Evolutionary conservation across 1,140 invertebrate genomes (phyloP).

Genomic region (Bombus turneri): DNA sequence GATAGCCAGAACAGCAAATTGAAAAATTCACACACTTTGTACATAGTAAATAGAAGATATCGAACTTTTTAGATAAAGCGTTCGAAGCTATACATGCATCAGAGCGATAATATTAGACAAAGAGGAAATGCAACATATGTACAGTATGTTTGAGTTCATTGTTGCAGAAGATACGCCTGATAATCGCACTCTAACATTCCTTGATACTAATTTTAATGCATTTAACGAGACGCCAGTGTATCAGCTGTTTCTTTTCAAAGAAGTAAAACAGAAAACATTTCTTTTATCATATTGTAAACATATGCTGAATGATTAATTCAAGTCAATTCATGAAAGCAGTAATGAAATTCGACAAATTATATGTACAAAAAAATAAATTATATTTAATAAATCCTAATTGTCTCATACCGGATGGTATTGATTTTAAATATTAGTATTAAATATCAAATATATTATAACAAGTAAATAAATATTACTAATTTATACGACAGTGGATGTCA

Average conservation of each 20-base stretch:
- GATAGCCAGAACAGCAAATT: constrained; percentile 18
- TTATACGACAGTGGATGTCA: neutral
- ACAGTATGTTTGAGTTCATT: constrained; percentile 20
- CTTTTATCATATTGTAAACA: neutral
- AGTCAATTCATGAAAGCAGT: constrained; percentile 39
- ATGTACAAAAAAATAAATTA: neutral
- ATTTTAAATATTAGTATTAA: neutral
- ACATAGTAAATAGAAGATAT: constrained; percentile 38
- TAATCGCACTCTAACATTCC: constrained; percentile 45
- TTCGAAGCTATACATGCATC: constrained; percentile 40
- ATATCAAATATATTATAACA: neutral
- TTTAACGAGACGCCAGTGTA: constrained; percentile 37
- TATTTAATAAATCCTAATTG: neutral
- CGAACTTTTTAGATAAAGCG: constrained; percentile 12
- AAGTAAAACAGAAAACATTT: neutral
- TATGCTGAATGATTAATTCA: neutral
- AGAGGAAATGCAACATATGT: neutral
- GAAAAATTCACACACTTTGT: constrained; percentile 4
- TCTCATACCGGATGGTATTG: neutral
- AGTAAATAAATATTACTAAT: neutral
- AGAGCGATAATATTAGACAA: neutral
- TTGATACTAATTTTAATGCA: constrained; percentile 54
- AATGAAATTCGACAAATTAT: constrained; percentile 9
- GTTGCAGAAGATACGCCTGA: neutral
- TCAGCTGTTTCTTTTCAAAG: constrained; percentile 23